phyloP scores from a whole-genome alignment of 2,113 vertebrate species.

The Gambusia affinis region DNA sequence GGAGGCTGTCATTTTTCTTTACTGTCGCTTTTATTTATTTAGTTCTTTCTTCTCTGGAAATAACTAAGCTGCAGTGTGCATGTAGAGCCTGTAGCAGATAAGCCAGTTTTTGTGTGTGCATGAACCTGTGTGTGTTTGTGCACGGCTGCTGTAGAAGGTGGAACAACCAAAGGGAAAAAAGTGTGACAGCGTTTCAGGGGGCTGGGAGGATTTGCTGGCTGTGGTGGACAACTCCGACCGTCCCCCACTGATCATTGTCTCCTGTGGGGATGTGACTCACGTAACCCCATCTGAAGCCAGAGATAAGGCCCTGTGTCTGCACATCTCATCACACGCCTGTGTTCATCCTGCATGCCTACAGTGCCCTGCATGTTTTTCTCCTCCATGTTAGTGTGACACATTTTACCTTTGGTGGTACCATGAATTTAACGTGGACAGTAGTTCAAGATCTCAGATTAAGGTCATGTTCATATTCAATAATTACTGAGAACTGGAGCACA shows the following conservation, averaged over 20 bases:
- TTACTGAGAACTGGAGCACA: not conserved
- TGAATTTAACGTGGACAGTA: conserved; percentile 13
- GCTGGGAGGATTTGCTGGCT: not conserved
- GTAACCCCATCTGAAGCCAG: conserved; percentile 44
- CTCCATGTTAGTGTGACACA: conserved; percentile 28
- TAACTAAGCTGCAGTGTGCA: conserved; percentile 42
- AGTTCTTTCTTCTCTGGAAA: conserved; percentile 33
- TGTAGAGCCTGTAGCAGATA: conserved; percentile 39
- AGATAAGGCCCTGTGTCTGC: conserved; percentile 51
- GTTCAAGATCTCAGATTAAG: not conserved
- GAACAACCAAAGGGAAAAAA: not conserved
- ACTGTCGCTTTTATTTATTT: conserved; percentile 40
- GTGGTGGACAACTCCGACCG: conserved; percentile 1
- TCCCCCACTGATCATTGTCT: conserved; percentile 17
- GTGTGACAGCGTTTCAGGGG: conserved; percentile 3
- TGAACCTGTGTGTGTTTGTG: conserved; percentile 3
- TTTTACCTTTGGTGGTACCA: conserved; percentile 24
- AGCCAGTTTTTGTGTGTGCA: conserved; percentile 11
- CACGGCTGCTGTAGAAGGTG: conserved; percentile 13
- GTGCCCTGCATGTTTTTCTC: not conserved
- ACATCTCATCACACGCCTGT: conserved; percentile 18
- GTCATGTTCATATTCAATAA: not conserved
- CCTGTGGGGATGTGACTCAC: conserved; percentile 54
- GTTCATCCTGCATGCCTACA: conserved; percentile 29
- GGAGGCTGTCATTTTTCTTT: conserved; percentile 52